phyloP scores from a whole-genome alignment of 2,797 vertebrate genomes.

The Acanthurus leucopareius region DNA sequence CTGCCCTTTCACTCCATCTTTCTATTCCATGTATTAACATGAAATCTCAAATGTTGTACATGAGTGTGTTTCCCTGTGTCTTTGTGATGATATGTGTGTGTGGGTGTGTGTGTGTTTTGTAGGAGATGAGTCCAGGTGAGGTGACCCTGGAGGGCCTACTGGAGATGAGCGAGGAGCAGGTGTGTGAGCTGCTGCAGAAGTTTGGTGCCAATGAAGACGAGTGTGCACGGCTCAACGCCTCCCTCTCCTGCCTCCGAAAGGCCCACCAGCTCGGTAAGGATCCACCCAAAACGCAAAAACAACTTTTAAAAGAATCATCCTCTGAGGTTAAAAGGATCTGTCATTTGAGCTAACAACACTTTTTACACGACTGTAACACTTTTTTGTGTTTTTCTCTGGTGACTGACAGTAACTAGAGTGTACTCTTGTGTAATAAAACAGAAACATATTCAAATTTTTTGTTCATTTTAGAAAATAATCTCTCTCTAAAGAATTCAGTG shows the following conservation, averaged over 20 bases:
- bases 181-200: constrained; percentile 93
- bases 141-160: constrained; percentile 94
- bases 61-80: no score
- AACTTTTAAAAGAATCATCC: neutral
- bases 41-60: neutral
- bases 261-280: constrained; percentile 93
- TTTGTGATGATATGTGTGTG: neutral
- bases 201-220: constrained; percentile 95
- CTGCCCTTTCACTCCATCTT: no score
- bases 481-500: neutral
- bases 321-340: neutral
- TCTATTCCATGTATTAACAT: neutral
- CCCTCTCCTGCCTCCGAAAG: constrained; percentile 93
- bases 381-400: neutral
- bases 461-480: neutral
- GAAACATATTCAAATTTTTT: neutral
- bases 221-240: constrained; percentile 95
- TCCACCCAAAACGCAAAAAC: neutral
- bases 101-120: neutral
- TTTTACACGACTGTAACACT: neutral
- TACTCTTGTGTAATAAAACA: neutral
- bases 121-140: constrained; percentile 92
- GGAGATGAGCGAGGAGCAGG: constrained; percentile 94
- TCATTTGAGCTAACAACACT: neutral
- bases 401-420: neutral